Conservation (phyloP, 2,797 vertebrate species). For the Clarias fuscus region DNA sequence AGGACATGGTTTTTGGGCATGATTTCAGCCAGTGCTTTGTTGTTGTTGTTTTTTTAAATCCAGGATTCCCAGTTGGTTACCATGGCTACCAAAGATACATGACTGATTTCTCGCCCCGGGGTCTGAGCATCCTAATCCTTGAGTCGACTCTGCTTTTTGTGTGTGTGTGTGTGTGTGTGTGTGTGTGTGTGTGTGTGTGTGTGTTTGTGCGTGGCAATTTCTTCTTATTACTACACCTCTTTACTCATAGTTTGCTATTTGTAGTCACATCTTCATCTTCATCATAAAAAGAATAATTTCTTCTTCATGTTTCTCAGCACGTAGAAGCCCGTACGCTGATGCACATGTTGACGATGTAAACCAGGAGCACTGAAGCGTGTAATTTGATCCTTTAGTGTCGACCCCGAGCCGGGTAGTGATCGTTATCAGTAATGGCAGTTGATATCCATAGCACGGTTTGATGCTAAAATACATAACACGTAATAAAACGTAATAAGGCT, state of each 20-base stretch:
- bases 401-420: neutral
- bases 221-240: neutral
- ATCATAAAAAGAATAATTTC: neutral
- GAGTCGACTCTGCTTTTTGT: neutral
- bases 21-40: neutral
- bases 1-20: neutral
- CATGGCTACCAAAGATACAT: neutral
- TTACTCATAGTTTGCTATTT: neutral
- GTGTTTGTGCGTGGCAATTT: neutral
- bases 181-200: neutral
- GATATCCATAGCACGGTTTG: neutral
- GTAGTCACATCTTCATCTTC: neutral
- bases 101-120: neutral
- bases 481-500: neutral
- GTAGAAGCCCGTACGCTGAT: neutral
- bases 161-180: neutral
- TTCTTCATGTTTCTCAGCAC: neutral
- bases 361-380: neutral
- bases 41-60: neutral
- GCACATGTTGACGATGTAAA: neutral
- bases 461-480: neutral
- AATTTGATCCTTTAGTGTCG: constrained; percentile 7
- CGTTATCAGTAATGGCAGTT: neutral
- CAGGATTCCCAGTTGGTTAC: neutral
- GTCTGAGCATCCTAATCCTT: neutral